These are phyloP conservation scores for Lasiurus cinereus DNA, from an alignment of 2,113 vertebrate species.

Conservation along the genomic window DNA sequence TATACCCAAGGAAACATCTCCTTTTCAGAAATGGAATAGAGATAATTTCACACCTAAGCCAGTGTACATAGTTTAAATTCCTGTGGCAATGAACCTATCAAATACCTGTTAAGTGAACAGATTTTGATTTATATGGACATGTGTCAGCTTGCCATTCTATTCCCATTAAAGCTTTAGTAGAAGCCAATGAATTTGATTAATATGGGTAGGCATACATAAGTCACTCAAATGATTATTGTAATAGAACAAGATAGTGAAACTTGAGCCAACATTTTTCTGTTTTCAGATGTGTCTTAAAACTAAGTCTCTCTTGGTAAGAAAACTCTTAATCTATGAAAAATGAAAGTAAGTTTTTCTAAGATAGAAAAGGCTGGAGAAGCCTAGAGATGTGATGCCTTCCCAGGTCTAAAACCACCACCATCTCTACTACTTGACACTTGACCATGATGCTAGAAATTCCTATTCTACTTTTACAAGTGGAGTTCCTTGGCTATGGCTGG, in stretches of 20 bases:
- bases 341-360: not conserved
- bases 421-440: not conserved
- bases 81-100: not conserved
- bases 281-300: slow-evolving; percentile 42
- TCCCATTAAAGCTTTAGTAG: not conserved
- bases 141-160: slow-evolving; percentile 35
- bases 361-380: not conserved
- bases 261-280: slow-evolving; percentile 19
- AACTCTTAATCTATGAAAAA: slow-evolving; percentile 37
- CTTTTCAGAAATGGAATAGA: not conserved
- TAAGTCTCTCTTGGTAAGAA: slow-evolving; percentile 13
- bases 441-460: not conserved
- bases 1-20: not conserved
- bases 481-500: not conserved
- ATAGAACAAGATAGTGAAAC: not conserved
- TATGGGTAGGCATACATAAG: slow-evolving; percentile 1
- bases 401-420: slow-evolving; percentile 18
- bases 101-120: slow-evolving; percentile 10
- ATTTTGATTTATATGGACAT: slow-evolving; percentile 38
- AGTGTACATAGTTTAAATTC: not conserved
- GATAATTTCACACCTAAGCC: not conserved
- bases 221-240: slow-evolving; percentile 20
- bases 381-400: not conserved
- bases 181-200: slow-evolving; percentile 44
- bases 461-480: slow-evolving; percentile 23